phyloP scores from a whole-genome alignment of 2,888 invertebrate genomes.

The Mesochorus sp. region DNA sequence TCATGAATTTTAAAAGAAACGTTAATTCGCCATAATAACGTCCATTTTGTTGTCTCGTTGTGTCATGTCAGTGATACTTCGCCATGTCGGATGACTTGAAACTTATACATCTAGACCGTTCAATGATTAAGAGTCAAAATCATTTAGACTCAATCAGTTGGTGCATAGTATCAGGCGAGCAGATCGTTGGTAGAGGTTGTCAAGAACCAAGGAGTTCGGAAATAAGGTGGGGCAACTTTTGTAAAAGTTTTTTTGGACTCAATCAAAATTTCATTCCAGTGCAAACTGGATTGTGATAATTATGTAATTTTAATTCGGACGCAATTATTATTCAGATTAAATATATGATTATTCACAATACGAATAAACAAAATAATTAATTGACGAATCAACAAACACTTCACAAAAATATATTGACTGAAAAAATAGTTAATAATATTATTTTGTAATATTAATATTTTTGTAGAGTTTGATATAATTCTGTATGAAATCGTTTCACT shows the following conservation, averaged over 20 bases:
- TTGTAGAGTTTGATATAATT: neutral
- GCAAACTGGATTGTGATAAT: no score
- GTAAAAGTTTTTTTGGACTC: slow-evolving; percentile 15
- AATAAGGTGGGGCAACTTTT: slow-evolving; percentile 39
- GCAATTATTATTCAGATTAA: no score
- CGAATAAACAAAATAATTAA: no score
- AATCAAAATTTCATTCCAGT: neutral
- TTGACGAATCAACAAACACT: no score
- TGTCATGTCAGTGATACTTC: neutral
- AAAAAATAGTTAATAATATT: no score
- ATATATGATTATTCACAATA: no score
- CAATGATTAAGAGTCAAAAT: slow-evolving; percentile 76
- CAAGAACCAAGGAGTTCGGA: slow-evolving; percentile 65
- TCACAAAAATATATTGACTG: no score
- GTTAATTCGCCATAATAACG: neutral
- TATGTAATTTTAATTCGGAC: no score
- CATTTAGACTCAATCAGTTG: slow-evolving; percentile 78
- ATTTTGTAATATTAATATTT: no score
- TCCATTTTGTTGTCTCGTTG: neutral
- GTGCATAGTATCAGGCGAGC: slow-evolving; percentile 73
- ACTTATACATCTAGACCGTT: slow-evolving; percentile 56
- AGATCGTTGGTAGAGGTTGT: slow-evolving; percentile 66
- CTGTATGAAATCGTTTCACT: neutral
- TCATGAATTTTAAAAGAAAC: neutral
- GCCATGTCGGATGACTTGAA: slow-evolving; percentile 44